Evolutionary conservation across 2,797 vertebrate species (phyloP).

Genomic region (Sylvilagus floridanus): DNA sequence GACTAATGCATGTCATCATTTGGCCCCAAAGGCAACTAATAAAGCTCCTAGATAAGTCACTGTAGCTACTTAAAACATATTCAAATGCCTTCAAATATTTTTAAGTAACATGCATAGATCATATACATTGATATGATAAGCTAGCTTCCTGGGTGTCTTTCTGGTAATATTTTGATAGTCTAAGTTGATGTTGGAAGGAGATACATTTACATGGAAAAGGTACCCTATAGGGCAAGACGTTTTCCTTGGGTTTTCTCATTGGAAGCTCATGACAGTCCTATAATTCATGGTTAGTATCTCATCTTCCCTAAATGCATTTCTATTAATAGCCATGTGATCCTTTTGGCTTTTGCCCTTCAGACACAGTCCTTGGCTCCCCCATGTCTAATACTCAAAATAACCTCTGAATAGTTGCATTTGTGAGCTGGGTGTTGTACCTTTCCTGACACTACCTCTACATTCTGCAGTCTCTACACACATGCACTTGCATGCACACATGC

Average conservation of each 20-base stretch:
- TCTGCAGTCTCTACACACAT: too few relatives aligned
- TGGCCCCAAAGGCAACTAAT: not conserved
- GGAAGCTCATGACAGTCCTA: not conserved
- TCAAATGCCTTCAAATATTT: not conserved
- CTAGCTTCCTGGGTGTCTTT: not conserved
- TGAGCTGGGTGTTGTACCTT: not conserved
- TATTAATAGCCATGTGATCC: not conserved
- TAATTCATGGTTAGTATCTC: not conserved
- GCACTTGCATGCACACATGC: not conserved
- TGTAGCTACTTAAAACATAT: not conserved
- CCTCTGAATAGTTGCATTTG: not conserved
- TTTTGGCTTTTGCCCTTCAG: conserved; percentile 7
- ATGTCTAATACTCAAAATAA: conserved; percentile 48
- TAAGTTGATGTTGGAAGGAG: not conserved
- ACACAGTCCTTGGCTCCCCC: not conserved
- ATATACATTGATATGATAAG: not conserved
- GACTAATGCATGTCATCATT: not conserved
- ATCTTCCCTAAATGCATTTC: not conserved
- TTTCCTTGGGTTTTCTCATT: not conserved
- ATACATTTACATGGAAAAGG: not conserved
- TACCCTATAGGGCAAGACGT: not conserved
- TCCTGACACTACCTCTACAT: not conserved
- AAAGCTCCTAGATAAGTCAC: not conserved
- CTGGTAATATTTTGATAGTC: not conserved
- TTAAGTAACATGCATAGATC: not conserved